phyloP scores from a whole-genome alignment of 2,888 invertebrate species.

The Agrotis puta region DNA sequence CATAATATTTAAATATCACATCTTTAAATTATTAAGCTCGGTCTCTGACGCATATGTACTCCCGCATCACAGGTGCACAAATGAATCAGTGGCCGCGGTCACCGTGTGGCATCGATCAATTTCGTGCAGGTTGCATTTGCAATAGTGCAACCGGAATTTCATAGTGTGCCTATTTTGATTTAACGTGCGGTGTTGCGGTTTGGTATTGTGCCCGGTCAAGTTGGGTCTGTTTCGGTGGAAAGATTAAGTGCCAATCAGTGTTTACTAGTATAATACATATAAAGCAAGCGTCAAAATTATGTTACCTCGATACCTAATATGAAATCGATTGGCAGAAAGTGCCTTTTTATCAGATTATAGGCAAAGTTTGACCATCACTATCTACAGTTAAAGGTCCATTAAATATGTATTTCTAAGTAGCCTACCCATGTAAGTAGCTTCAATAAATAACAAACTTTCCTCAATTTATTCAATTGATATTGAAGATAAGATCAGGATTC shows the following conservation, averaged over 20 bases:
- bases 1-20: no score
- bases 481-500: conserved; percentile 21
- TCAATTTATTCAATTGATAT: conserved; percentile 46
- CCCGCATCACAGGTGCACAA: conserved; percentile 49
- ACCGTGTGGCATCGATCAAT: conserved; percentile 66
- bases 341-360: background rate
- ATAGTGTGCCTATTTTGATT: conserved; percentile 62
- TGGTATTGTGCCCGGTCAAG: conserved; percentile 34
- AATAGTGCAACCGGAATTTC: conserved; percentile 53
- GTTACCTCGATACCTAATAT: background rate
- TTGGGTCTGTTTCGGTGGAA: conserved; percentile 13
- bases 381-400: conserved; percentile 2
- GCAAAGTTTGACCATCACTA: conserved; percentile 20
- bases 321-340: conserved; percentile 1
- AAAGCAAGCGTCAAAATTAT: conserved; percentile 2
- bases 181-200: conserved; percentile 25
- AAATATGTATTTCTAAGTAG: conserved; percentile 32
- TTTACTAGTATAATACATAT: no score
- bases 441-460: conserved; percentile 47
- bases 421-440: conserved; percentile 24
- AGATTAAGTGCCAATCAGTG: conserved; percentile 39
- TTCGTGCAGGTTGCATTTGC: conserved; percentile 62
- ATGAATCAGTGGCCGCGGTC: conserved; percentile 67
- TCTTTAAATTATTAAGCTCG: background rate
- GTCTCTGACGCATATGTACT: conserved; percentile 27